Evolutionary conservation across 2,797 vertebrate genomes (phyloP).

Genomic region (Xenops minutus): DNA sequence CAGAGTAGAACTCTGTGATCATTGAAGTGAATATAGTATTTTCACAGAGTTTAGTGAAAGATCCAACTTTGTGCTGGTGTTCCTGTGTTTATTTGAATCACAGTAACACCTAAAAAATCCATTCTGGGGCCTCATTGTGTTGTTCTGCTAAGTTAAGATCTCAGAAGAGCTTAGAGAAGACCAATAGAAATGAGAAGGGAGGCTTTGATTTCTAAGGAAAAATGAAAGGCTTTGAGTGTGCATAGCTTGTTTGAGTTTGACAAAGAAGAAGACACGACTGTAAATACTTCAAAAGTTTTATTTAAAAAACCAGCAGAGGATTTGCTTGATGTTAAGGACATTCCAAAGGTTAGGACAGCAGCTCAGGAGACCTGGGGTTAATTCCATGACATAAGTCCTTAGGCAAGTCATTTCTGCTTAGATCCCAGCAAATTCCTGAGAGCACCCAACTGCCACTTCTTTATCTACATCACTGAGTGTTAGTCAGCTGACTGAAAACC

Average conservation of each 20-base stretch:
- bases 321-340: slow-evolving; percentile 37
- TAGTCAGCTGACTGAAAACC: not conserved
- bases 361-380: slow-evolving; percentile 38
- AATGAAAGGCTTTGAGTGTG: not conserved
- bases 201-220: slow-evolving; percentile 21
- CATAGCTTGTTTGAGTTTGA: not conserved
- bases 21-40: not conserved
- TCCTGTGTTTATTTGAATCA: not conserved
- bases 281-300: slow-evolving; percentile 48
- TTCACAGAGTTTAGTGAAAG: not conserved
- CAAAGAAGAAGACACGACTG: not conserved
- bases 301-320: slow-evolving; percentile 1
- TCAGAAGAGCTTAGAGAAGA: not conserved
- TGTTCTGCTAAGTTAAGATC: not conserved
- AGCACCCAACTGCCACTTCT: not conserved
- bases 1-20: not conserved
- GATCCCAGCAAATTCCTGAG: slow-evolving; percentile 30
- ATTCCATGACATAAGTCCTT: not conserved
- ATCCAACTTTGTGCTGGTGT: not conserved
- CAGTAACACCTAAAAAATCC: not conserved
- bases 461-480: not conserved
- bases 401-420: slow-evolving; percentile 26
- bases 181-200: not conserved
- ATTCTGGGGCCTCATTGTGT: not conserved
- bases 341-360: slow-evolving; percentile 16